Evolutionary conservation across 2,888 invertebrate genomes (phyloP).

Genomic region (Leptarthrus brevirostris): DNA sequence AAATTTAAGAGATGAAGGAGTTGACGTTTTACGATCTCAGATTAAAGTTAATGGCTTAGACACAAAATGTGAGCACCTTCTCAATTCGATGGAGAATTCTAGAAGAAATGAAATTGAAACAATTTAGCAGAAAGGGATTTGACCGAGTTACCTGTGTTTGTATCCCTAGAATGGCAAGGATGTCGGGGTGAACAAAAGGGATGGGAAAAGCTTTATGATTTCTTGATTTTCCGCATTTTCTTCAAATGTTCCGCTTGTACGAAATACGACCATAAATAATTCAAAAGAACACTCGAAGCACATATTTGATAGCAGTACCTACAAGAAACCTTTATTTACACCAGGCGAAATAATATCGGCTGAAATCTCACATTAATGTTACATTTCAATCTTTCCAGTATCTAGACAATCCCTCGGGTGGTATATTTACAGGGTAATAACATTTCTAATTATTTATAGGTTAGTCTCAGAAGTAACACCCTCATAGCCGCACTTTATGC

Average conservation of each 20-base stretch:
- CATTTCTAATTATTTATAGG: slow-evolving; percentile 24
- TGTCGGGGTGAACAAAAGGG: not conserved
- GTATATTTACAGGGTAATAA: slow-evolving; percentile 22
- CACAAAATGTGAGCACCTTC: slow-evolving; percentile 49
- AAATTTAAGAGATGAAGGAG: not conserved
- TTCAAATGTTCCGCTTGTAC: too few relatives aligned
- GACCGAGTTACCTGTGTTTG: too few relatives aligned
- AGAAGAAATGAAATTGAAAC: not conserved
- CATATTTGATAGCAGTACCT: too few relatives aligned
- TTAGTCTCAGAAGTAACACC: slow-evolving; percentile 18
- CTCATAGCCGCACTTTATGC: not conserved
- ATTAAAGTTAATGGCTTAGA: slow-evolving; percentile 49
- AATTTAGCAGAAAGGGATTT: too few relatives aligned
- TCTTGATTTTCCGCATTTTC: not conserved
- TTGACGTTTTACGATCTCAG: slow-evolving; percentile 18
- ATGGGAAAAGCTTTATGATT: slow-evolving; percentile 2
- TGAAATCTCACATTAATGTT: not conserved
- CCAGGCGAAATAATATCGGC: not conserved
- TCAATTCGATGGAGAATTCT: not conserved
- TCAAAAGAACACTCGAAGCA: not conserved
- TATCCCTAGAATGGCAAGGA: not conserved
- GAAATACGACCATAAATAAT: slow-evolving; percentile 10
- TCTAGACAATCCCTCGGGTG: not conserved
- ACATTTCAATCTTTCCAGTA: not conserved
- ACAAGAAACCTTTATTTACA: not conserved